These are phyloP conservation scores for Plusia festucae DNA, from an alignment of 2,888 invertebrate species.

Conservation along the genomic window DNA sequence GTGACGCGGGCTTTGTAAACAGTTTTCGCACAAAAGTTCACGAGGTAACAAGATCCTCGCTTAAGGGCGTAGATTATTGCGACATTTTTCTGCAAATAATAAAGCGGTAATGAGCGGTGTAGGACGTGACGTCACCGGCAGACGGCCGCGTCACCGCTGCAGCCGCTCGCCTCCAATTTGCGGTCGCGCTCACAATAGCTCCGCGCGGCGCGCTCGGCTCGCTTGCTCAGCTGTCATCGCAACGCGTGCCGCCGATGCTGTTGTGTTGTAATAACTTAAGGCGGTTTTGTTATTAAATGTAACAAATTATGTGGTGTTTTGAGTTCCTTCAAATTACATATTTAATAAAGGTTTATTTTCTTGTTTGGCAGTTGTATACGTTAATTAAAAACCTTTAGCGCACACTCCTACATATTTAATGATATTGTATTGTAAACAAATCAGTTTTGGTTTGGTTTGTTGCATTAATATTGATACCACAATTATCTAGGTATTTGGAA, in stretches of 20 bases:
- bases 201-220: constrained; percentile 15
- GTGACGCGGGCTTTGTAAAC: constrained; percentile 36
- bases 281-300: constrained; percentile 37
- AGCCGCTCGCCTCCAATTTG: constrained; percentile 58
- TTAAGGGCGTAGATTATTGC: constrained; percentile 35
- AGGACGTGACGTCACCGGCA: constrained; percentile 45
- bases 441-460: background rate
- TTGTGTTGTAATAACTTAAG: constrained; percentile 29
- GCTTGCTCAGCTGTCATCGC: constrained; percentile 49
- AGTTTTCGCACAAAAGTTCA: constrained; percentile 42
- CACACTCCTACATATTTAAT: background rate
- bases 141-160: constrained; percentile 23
- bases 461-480: background rate
- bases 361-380: background rate
- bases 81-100: constrained; percentile 52
- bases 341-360: background rate
- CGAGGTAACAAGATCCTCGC: constrained; percentile 38
- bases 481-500: too few species aligned
- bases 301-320: constrained; percentile 15
- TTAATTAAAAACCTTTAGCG: background rate
- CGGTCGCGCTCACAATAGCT: constrained; percentile 54
- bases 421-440: background rate
- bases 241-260: constrained; percentile 36
- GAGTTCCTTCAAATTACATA: background rate
- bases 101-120: constrained; percentile 52